Base-by-base conservation (phyloP, 37 sponge, comb jelly and placozoan species). In the Halisarca cf. caerulea region DNA sequence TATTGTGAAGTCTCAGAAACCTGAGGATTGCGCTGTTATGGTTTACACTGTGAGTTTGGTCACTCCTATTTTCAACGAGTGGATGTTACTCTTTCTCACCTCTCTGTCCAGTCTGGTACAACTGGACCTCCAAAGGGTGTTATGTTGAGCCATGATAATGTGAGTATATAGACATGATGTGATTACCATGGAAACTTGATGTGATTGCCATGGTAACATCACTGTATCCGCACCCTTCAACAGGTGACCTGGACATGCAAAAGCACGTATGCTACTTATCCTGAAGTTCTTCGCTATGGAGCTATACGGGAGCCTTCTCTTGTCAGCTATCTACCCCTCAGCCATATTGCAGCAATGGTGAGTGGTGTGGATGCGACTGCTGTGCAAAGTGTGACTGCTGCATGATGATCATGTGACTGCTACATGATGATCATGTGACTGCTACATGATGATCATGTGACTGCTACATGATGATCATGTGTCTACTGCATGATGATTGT, bases 121-220 rank as follows among this genome's bases (percentile, higher is more conserved):
- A 93, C 95, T 57, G 96, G 96, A 1, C 80, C 87, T 30, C 96
- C 96, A 0, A 95, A 95, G 42, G 96, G 94, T 61, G 94, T 90
- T 11, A 95, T 95, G 96, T 66, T 95, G 36, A 92, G 94, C 39
- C 96, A 95, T 86, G 96, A 95, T 81, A 90, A 92, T 83, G 96
- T 95, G 32, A 92, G 94, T 53, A n/a, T 47, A 9, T 17, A 18
- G 2, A 24, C 20, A 4, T 3, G 1, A 32, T 35, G 71, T 58
- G 36, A 24, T 74, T 0, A 35, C 40, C 62, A 60, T 39, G 37
- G 62, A 21, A 40, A 39, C 40, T 80, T 36, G 20, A n/a, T 44
- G 15, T 35, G n/a, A n/a, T 24, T 74, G 78, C 51, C 40, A 58
- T 61, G 17, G 2, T 39, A 28, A n/a, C n/a, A n/a, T n/a, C n/a